These are phyloP conservation scores for Trachelus troglodyta DNA, from an alignment of 2,888 invertebrate species.

Conservation along the genomic window DNA sequence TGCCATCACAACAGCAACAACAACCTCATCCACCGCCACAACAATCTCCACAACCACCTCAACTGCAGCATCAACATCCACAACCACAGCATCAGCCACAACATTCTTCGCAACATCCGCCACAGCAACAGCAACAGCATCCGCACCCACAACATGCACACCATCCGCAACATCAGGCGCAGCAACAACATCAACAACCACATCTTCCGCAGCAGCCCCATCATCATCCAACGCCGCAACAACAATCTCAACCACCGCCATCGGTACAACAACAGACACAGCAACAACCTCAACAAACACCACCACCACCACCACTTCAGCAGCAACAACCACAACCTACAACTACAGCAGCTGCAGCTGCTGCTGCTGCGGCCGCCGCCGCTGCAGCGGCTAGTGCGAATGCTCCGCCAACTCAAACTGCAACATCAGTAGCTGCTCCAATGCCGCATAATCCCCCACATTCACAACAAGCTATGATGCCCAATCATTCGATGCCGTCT, in stretches of 20 bases:
- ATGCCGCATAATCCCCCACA: slow-evolving; percentile 42
- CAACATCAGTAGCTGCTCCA: slow-evolving; percentile 46
- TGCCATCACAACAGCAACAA: slow-evolving; percentile 62
- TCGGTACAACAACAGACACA: slow-evolving; percentile 35
- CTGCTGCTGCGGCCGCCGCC: slow-evolving; percentile 29
- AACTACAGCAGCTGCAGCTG: slow-evolving; percentile 27
- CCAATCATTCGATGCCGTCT: slow-evolving; percentile 59
- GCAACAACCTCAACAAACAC: slow-evolving; percentile 48
- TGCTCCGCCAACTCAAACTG: slow-evolving; percentile 35
- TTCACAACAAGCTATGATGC: slow-evolving; percentile 51
- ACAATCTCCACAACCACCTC: slow-evolving; percentile 47
- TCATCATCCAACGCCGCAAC: slow-evolving; percentile 29
- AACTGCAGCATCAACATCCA: slow-evolving; percentile 24
- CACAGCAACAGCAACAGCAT: slow-evolving; percentile 21
- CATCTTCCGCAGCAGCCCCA: slow-evolving; percentile 41
- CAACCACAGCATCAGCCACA: slow-evolving; percentile 59
- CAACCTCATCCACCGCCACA: slow-evolving; percentile 36
- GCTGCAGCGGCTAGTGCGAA: slow-evolving; percentile 40
- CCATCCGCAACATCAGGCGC: slow-evolving; percentile 29
- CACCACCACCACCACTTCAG: slow-evolving; percentile 44
- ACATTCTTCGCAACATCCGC: slow-evolving; percentile 44
- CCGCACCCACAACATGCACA: slow-evolving; percentile 24
- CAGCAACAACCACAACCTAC: slow-evolving; percentile 43
- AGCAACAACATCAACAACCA: slow-evolving; percentile 31
- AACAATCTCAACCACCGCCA: slow-evolving; percentile 27